phyloP scores from a whole-genome alignment of 2,888 invertebrate species.

The Labia minor region DNA sequence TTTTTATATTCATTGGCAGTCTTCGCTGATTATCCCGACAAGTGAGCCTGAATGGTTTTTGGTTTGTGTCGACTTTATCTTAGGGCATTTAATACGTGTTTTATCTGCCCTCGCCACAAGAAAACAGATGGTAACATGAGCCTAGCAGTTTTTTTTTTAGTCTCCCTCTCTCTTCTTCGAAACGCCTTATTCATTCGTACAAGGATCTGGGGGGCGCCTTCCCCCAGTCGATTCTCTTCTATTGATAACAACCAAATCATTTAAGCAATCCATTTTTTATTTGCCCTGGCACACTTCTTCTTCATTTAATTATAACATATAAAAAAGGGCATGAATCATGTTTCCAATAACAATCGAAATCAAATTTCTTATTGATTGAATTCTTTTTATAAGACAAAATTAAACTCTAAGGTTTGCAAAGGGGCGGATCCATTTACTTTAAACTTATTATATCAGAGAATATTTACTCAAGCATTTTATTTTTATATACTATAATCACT shows the following conservation, averaged over 20 bases:
- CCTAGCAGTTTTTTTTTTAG: background rate
- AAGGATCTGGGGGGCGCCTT: background rate
- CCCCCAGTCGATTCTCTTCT: background rate
- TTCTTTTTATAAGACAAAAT: too few species aligned
- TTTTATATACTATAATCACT: too few species aligned
- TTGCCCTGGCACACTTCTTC: background rate
- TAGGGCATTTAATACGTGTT: constrained; percentile 4
- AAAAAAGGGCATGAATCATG: background rate
- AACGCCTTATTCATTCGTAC: constrained; percentile 1
- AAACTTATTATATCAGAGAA: too few species aligned
- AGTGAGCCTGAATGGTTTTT: background rate
- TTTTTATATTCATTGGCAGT: background rate
- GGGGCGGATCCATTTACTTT: too few species aligned
- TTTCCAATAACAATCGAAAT: background rate
- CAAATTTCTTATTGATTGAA: too few species aligned
- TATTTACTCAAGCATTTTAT: too few species aligned
- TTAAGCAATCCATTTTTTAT: background rate
- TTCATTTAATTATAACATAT: background rate
- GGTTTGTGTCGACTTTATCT: constrained; percentile 9
- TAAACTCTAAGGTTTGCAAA: too few species aligned
- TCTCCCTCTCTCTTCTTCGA: background rate
- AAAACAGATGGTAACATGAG: background rate
- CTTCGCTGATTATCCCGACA: background rate
- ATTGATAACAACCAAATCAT: constrained; percentile 7
- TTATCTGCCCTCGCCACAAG: constrained; percentile 1